Evolutionary conservation across 2,113 vertebrate genomes (phyloP).

Genomic region (Peromyscus leucopus): DNA sequence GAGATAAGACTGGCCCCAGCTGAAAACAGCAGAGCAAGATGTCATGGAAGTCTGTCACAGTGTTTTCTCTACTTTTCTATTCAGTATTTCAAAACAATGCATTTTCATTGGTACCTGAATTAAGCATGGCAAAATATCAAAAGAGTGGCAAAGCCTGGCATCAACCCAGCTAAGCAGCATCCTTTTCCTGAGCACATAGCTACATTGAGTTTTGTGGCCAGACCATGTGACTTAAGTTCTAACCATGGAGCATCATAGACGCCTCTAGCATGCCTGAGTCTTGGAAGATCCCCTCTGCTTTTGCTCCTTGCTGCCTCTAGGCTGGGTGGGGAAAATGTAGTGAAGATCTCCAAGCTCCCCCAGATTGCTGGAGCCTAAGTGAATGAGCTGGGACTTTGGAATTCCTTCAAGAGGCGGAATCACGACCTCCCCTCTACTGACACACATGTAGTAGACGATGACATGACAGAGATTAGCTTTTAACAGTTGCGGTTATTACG

Average conservation of each 20-base stretch:
- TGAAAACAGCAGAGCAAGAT: neutral
- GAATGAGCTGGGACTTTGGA: neutral
- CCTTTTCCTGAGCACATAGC: neutral
- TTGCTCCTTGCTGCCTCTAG: constrained; percentile 6
- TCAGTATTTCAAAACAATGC: constrained; percentile 11
- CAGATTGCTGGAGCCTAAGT: neutral
- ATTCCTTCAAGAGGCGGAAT: neutral
- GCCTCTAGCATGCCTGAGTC: neutral
- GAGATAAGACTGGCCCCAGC: neutral
- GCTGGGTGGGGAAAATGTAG: neutral
- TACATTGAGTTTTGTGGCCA: neutral
- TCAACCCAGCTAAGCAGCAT: neutral
- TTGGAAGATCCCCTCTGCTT: neutral
- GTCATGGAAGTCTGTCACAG: neutral
- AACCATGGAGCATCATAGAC: neutral
- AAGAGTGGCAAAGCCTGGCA: neutral
- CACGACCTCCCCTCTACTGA: neutral
- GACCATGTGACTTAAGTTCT: neutral
- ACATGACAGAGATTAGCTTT: neutral
- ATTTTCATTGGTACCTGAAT: neutral
- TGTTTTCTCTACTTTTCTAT: constrained; percentile 34
- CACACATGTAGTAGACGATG: neutral
- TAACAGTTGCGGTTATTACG: neutral
- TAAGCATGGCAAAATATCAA: constrained; percentile 8
- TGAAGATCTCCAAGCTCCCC: neutral